Evolutionary conservation across 2,888 invertebrate species (phyloP), one percentile per base, ranked within the genome.

Genomic region (Tupiocoris notatus): DNA sequence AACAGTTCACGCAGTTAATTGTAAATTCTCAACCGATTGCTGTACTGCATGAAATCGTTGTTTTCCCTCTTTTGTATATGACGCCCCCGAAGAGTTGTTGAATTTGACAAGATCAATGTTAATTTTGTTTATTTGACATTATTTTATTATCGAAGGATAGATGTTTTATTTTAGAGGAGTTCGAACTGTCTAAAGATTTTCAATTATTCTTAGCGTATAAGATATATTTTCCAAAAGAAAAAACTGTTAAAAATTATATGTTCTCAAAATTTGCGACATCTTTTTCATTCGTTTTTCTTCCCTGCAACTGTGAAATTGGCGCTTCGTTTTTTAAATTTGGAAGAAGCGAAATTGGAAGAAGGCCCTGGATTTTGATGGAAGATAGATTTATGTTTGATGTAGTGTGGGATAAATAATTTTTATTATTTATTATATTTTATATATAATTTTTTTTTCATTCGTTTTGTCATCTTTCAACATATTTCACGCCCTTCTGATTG

Each of bases 161-260:
- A 78, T 77, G 78, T 74, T 78, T 78, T 78, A 78, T 78, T 76
- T 78, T 76, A 78, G 78, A 78, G 77, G 70, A 78, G 76, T 78
- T 78, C 76, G 78, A 78, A 78, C 78, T 77, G 78, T 78, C 78
- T 75, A 78, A 77, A 78, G 78, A 78, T 78, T 78, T 76, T 78
- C 78, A 70, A 76, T 76, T 78, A 78, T 78, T 25, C 73, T 77
- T 78, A 78, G 78, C 73, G 74, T 78, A 78, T 77, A 77, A 78
- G 73, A 78, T 78, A 78, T 78, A n/a, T 78, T 78, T 78, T 77
- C 77, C 74, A 78, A 77, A 78, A 76, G 39, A 78, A 76, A 68
- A 78, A 78, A 77, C 78, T 78, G 78, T 78, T 78, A 77, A 78
- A 78, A 78, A 78, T 78, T 78, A 78, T 78, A 78, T 78, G 78